phyloP scores from a whole-genome alignment of 2,113 vertebrate genomes.

The Vireo altiloquus region DNA sequence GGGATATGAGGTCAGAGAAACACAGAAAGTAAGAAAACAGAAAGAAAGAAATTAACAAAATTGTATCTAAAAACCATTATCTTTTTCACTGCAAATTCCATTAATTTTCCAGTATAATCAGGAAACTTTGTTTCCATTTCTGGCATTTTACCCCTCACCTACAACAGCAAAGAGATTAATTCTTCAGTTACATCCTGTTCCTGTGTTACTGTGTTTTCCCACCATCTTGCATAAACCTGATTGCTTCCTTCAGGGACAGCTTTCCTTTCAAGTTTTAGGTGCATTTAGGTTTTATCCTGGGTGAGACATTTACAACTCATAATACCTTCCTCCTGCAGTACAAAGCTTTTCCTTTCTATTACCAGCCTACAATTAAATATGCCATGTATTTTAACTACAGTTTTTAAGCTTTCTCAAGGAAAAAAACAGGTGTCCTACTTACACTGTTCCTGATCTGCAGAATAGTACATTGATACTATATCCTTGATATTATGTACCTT shows the following conservation, averaged over 20 bases:
- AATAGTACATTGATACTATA: background rate
- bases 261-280: slow-evolving; percentile 33
- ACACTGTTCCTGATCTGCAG: background rate
- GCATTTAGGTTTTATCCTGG: background rate
- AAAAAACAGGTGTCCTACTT: background rate
- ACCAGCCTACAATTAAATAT: background rate
- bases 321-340: background rate
- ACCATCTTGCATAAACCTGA: slow-evolving; percentile 48
- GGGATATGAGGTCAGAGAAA: background rate
- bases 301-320: background rate
- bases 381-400: background rate
- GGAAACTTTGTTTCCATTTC: slow-evolving; percentile 60
- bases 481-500: background rate
- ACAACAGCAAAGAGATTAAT: slow-evolving; percentile 41
- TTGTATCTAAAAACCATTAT: background rate
- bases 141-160: slow-evolving; percentile 61
- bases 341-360: background rate
- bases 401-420: background rate
- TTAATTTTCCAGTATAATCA: slow-evolving; percentile 18
- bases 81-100: background rate
- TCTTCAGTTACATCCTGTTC: slow-evolving; percentile 62
- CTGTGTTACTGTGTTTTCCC: slow-evolving; percentile 46
- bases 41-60: background rate
- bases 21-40: background rate
- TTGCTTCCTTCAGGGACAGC: background rate